Evolutionary conservation across 2,113 vertebrate genomes (phyloP), one percentile per base, ranked within the genome.

Genomic region (Myiozetetes cayanensis): DNA sequence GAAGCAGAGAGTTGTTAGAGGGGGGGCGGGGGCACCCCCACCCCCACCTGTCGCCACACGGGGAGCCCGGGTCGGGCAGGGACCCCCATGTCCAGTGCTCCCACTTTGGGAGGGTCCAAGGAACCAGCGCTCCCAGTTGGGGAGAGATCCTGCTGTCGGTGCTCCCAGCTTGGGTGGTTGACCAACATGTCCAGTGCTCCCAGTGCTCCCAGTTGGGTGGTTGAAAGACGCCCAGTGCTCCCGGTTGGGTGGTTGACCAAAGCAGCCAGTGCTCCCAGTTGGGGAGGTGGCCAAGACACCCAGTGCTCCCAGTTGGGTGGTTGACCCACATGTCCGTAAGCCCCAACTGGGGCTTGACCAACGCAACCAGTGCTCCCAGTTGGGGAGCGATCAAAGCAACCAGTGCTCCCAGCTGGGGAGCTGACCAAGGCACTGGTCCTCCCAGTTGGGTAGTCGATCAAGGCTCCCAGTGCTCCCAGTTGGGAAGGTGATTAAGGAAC

Each of bases 211-310:
- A 27, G 63, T 10, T 68, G 78, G 37, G 76, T 12, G 37, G 5
- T 12, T 52, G 46, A 14, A 33, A 41, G 22, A 4, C 7, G 6
- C 37, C 62, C 77, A 80, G 21, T 16, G 22, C 6, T 52, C 37
- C 59, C 47, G n/a, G 46, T 19, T 62, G 35, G 50, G 63, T 10
- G 25, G 5, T 28, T 43, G 21, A 20, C 15, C 25, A 4, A n/a
- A 31, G 2, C 21, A 6, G 39, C 39, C 68, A 63, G 56, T 53
- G 22, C 9, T 30, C 41, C 10, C 35, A 85, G 41, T 2, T 61
- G 56, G 46, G 43, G 5, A 4, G 3, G 4, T 8, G 14, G 14
- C 1, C 5, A 12, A 17, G 20, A 3, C 15, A 6, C 21, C 46
- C 58, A 77, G 27, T 74, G 30, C 6, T 33, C 71, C 71, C 52